Evolutionary conservation across 2,797 vertebrate genomes (phyloP), one percentile per base, ranked within the genome.

Genomic region (Acridotheres tristis): DNA sequence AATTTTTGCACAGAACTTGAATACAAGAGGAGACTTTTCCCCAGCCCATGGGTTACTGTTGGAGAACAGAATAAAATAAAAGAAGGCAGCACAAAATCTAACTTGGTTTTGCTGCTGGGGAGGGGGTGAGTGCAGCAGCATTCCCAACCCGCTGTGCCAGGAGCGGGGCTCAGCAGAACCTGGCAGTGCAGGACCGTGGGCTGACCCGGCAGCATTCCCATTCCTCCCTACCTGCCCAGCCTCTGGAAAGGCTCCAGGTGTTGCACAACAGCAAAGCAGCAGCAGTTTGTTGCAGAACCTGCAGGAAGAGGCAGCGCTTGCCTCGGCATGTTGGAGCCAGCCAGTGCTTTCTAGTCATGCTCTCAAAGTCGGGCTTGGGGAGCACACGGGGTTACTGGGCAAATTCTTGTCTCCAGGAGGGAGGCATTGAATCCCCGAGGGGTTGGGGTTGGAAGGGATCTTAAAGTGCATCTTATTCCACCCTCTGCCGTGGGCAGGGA

Each of bases 151-250:
- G 0, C 45, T 16, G 13, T 55, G 40, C 58, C 10, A 3, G 61
- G 63, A 62, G 11, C 2, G 2, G 32, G 47, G 58, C 50, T 80
- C 43, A 16, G 62, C 76, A 48, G 43, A 26, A 34, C 21, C 22
- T 20, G 1, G 1, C 0, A 0, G 2, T 63, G 36, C 0, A 1
- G 55, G 43, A n/a, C 45, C 0, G 0, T 16, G 4, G 75, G 59
- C 55, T 80, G 83, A 79, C 58, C 58, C 2, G 0, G 30, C 5
- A 1, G 21, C 8, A 1, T 78, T 90, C 86, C 57, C 27, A 1
- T 20, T 1, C 36, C 53, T 90, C 66, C 75, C 50, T 53, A 34
- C 77, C 89, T 94, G 71, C 58, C 15, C 13, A 65, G 57, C 74
- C 38, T 45, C 93, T 95, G 95, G 91, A 89, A 78, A 11, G 29